Conservation (phyloP, 2,888 invertebrate species). For the Aphrophora alni region DNA sequence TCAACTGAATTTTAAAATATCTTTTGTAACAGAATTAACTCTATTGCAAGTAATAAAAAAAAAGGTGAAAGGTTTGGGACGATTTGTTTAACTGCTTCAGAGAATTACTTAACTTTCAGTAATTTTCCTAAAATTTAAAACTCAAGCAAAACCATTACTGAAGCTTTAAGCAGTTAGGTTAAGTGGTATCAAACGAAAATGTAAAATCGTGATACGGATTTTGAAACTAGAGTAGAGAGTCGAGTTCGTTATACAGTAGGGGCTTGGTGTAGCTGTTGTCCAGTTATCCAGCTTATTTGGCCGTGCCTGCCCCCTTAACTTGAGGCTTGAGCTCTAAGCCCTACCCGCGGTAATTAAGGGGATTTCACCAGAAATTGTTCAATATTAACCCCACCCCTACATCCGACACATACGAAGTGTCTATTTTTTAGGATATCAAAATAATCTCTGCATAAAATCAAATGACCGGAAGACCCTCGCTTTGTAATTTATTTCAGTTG, state of each 20-base stretch:
- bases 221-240: neutral
- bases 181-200: neutral
- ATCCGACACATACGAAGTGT: neutral
- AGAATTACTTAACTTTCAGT: too few species aligned
- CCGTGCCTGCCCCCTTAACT: constrained; percentile 26
- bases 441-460: neutral
- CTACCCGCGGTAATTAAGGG: constrained; percentile 28
- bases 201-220: neutral
- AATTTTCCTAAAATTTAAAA: too few species aligned
- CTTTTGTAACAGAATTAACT: too few species aligned
- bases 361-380: constrained; percentile 34
- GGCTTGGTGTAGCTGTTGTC: too few species aligned
- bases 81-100: too few species aligned
- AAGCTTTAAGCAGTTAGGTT: neutral
- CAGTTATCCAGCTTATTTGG: neutral
- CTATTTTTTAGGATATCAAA: neutral
- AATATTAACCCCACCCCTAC: constrained; percentile 27
- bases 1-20: too few species aligned
- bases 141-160: neutral
- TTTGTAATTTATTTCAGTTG: neutral
- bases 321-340: constrained; percentile 26
- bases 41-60: too few species aligned
- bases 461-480: neutral
- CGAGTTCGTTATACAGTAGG: too few species aligned
- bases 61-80: too few species aligned